Percentiles rank a stretch among this genome's conserved stretches.
Conservation (phyloP, 1,140 invertebrate species). For the Brachionus koreanus region DNA sequence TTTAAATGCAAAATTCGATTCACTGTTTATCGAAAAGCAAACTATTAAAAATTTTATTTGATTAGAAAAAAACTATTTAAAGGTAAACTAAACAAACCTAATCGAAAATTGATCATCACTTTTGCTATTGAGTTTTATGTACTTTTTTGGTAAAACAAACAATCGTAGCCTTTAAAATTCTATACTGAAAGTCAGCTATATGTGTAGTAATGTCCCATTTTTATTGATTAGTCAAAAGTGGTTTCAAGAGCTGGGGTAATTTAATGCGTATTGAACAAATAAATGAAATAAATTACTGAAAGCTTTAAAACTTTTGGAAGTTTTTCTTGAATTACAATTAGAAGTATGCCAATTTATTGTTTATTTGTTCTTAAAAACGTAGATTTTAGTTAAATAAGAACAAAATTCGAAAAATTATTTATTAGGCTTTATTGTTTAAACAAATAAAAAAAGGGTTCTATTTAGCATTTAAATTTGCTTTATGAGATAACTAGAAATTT, state of each 20-base stretch:
- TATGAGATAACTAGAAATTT: neutral
- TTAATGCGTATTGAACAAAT: neutral
- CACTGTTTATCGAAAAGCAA: slow-evolving; percentile 1
- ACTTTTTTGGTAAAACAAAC: slow-evolving; percentile 9
- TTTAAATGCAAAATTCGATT: neutral
- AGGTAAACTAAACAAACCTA: slow-evolving; percentile 32
- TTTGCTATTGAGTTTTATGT: neutral
- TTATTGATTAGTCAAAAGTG: neutral
- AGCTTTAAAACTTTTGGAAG: neutral
- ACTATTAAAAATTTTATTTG: slow-evolving; percentile 18
- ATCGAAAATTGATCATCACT: slow-evolving; percentile 21
- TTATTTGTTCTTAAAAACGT: slow-evolving; percentile 18
- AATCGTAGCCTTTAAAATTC: neutral
- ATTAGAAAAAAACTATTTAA: slow-evolving; percentile 12
- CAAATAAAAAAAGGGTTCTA: neutral
- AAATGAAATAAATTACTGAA: neutral
- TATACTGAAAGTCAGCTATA: neutral
- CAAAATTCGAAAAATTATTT: neutral
- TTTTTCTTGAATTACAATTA: neutral
- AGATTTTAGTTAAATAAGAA: neutral
- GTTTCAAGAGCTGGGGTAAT: neutral
- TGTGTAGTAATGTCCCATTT: neutral
- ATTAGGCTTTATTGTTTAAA: neutral
- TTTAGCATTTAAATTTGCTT: neutral
- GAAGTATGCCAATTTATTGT: slow-evolving; percentile 2